Conservation (phyloP, 2,888 invertebrate genomes). For the Xestobium rufovillosum region DNA sequence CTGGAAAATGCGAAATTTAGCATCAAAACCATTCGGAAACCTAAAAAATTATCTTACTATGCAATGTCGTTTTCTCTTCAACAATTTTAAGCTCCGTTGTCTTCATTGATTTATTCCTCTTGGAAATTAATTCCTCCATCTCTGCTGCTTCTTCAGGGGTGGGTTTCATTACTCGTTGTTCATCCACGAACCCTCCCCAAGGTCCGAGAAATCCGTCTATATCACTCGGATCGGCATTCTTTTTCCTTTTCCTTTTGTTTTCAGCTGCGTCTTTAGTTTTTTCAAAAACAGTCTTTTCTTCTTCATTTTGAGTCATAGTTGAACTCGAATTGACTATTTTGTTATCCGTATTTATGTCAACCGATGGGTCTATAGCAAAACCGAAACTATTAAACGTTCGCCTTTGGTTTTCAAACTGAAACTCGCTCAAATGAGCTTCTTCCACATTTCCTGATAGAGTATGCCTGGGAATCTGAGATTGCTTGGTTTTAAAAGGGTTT, state of each 20-base stretch:
- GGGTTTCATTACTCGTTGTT: slow-evolving; percentile 81
- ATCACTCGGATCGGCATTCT: slow-evolving; percentile 86
- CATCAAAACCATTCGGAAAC: too few species aligned
- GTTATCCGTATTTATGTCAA: slow-evolving; percentile 40
- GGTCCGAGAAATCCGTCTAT: slow-evolving; percentile 94
- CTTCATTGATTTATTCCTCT: slow-evolving; percentile 81
- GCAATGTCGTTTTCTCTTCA: slow-evolving; percentile 91
- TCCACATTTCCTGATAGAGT: slow-evolving; percentile 93
- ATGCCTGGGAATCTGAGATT: slow-evolving; percentile 81
- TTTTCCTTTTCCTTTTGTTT: slow-evolving; percentile 74
- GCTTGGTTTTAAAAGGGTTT: slow-evolving; percentile 88
- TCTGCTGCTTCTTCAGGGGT: slow-evolving; percentile 90
- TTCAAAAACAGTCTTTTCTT: slow-evolving; percentile 81
- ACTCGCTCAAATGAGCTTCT: slow-evolving; percentile 89
- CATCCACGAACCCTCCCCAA: slow-evolving; percentile 93
- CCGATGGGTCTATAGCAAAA: slow-evolving; percentile 90
- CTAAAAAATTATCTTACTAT: too few species aligned
- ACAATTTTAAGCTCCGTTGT: slow-evolving; percentile 84
- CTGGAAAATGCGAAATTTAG: too few species aligned
- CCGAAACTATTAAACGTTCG: slow-evolving; percentile 92
- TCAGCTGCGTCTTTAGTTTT: slow-evolving; percentile 61
- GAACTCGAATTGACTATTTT: too few species aligned
- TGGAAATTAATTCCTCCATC: slow-evolving; percentile 87
- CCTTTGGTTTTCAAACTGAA: slow-evolving; percentile 95
- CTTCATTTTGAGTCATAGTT: slow-evolving; percentile 48